phyloP scores from a whole-genome alignment of 2,888 invertebrate genomes.

The Rhagium mordax region DNA sequence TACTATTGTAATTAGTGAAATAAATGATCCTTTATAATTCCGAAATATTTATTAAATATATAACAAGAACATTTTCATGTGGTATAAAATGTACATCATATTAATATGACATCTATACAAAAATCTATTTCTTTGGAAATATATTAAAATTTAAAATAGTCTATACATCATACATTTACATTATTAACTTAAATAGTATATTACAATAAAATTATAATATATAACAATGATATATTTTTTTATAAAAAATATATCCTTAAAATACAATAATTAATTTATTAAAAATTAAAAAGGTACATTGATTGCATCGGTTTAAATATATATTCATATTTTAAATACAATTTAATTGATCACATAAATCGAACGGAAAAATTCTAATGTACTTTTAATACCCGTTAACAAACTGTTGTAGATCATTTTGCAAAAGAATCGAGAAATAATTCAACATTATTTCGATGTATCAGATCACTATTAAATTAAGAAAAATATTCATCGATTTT shows the following conservation, averaged over 20 bases:
- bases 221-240: conserved; percentile 67
- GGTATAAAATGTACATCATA: conserved; percentile 68
- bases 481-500: conserved; percentile 30
- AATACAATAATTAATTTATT: conserved; percentile 60
- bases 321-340: conserved; percentile 66
- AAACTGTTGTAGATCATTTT: conserved; percentile 51
- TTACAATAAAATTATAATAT: conserved; percentile 68
- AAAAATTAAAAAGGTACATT: conserved; percentile 65
- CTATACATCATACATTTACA: conserved; percentile 67
- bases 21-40: conserved; percentile 41
- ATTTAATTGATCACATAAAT: conserved; percentile 66
- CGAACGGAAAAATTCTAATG: conserved; percentile 67
- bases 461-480: conserved; percentile 46
- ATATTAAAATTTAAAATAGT: conserved; percentile 67
- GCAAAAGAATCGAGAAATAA: conserved; percentile 36
- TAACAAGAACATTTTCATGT: conserved; percentile 67
- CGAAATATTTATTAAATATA: conserved; percentile 68
- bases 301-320: conserved; percentile 64
- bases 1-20: conserved; percentile 15
- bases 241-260: conserved; percentile 65
- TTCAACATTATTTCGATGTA: conserved; percentile 47
- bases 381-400: conserved; percentile 69
- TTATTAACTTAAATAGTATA: conserved; percentile 61
- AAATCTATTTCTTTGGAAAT: conserved; percentile 68
- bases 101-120: conserved; percentile 62